Conservation (phyloP, 1,140 invertebrate species). For the Lineus longissimus region DNA sequence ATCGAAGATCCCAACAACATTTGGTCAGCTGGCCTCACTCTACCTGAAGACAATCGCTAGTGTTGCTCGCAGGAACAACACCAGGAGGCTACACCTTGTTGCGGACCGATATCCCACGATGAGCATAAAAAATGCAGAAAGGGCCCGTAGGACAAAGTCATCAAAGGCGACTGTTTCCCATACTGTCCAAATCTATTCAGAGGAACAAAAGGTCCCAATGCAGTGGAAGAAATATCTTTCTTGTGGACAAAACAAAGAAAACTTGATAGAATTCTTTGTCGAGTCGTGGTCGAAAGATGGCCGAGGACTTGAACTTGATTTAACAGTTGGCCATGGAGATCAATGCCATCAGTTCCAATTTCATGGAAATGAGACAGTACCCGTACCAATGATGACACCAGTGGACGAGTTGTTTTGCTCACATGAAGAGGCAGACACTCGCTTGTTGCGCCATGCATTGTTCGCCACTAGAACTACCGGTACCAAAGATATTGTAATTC, state of each 20-base stretch:
- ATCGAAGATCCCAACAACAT: no score
- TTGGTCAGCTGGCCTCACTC: no score
- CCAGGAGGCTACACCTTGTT: constrained; percentile 16
- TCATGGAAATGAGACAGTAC: no score
- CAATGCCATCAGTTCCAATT: background rate
- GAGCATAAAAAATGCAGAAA: background rate
- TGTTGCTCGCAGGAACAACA: background rate
- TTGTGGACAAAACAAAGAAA: constrained; percentile 14
- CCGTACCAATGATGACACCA: background rate
- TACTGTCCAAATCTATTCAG: background rate
- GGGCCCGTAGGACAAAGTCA: background rate
- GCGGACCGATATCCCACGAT: constrained; percentile 1
- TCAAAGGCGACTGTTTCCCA: background rate
- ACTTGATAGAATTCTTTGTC: constrained; percentile 12
- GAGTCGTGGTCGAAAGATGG: background rate
- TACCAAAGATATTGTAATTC: no score
- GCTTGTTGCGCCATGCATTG: no score
- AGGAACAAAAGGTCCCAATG: constrained; percentile 1
- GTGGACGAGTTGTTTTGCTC: no score
- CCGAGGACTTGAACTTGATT: background rate
- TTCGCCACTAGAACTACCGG: no score
- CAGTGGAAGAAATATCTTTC: constrained; percentile 11
- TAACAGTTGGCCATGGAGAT: background rate
- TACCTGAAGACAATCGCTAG: background rate
- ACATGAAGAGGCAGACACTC: no score